Evolutionary conservation across 2,113 vertebrate genomes (phyloP), one percentile per base, ranked within the genome.

Genomic region (Noturus placidus): DNA sequence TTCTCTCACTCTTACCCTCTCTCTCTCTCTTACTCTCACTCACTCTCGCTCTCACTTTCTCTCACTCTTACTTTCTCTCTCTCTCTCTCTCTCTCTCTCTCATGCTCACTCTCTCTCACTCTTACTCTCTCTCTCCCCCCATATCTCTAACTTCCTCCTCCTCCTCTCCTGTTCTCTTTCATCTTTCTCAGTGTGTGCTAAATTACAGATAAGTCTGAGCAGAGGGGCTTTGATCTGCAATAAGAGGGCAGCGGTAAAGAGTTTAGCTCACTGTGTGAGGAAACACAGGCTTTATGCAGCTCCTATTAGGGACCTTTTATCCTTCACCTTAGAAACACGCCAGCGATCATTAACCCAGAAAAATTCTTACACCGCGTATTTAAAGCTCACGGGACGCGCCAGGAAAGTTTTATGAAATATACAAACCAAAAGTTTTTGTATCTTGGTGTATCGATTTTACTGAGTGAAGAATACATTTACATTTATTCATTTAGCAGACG

Each of bases 171-270:
- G 42, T 81, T 50, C 4, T 27, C 79, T 82, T 87, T 61, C 14
- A 76, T 83, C 67, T 83, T 83, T 35, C 19, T 42, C 5, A 1
- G 25, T 82, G 63, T 82, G 67, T 35, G 70, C 46, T 87, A 76
- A 83, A 77, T 87, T 17, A 83, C 38, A 77, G 86, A 65, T 63
- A 72, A 87, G 82, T 87, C 27, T 83, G 69, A 25, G 81, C 38
- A 25, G 54, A 74, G 46, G 6, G 33, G 35, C 86, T 87, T 87
- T 87, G 80, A 87, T 87, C 67, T 87, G 5, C 56, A 61, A 52
- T 63, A 83, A 57, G 78, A 70, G 79, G 61, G 33, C 78, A 30
- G 59, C 17, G 42, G 38, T 77, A 76, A 83, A 83, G 80, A 76
- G 35, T 83, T 87, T 83, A 77, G 27, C 72, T 61, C 14, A 5